A percentile compares a stretch with the other conserved stretches of the same genome.
These are phyloP conservation scores for Falcaria lacertinaria DNA, from an alignment of 2,888 invertebrate species.

Conservation along the genomic window DNA sequence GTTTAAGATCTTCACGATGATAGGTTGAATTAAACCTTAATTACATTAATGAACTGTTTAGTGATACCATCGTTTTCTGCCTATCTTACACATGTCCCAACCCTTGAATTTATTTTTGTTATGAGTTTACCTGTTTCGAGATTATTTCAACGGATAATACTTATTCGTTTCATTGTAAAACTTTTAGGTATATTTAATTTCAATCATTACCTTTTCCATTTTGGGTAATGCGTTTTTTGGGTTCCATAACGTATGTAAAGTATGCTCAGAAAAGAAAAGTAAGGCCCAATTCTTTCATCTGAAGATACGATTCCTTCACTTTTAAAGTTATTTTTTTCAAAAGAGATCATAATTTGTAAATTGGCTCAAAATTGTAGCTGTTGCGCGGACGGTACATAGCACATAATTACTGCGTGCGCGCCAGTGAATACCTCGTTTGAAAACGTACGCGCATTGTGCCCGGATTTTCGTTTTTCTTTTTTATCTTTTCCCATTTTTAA, in stretches of 20 bases:
- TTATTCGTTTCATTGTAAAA: too few species aligned
- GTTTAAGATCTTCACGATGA: too few species aligned
- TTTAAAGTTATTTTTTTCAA: neutral
- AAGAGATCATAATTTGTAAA: neutral
- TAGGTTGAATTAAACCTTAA: neutral
- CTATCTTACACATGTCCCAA: too few species aligned
- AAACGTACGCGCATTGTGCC: slow-evolving; percentile 58
- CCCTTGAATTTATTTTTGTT: too few species aligned
- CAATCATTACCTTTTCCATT: neutral
- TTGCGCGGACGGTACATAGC: slow-evolving; percentile 43
- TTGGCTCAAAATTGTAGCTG: slow-evolving; percentile 10
- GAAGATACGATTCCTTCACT: too few species aligned
- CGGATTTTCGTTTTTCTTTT: slow-evolving; percentile 47
- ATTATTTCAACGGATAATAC: too few species aligned
- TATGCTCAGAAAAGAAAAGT: too few species aligned
- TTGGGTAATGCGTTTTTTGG: neutral
- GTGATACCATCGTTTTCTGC: neutral
- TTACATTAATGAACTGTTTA: neutral
- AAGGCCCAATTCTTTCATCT: too few species aligned
- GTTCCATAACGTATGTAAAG: neutral
- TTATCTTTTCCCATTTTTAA: slow-evolving; percentile 62
- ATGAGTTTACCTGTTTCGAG: too few species aligned
- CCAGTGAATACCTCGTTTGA: slow-evolving; percentile 59
- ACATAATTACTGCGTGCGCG: slow-evolving; percentile 56
- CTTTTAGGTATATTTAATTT: neutral